phyloP scores from a whole-genome alignment of 2,113 vertebrate genomes.

The Eonycteris spelaea region DNA sequence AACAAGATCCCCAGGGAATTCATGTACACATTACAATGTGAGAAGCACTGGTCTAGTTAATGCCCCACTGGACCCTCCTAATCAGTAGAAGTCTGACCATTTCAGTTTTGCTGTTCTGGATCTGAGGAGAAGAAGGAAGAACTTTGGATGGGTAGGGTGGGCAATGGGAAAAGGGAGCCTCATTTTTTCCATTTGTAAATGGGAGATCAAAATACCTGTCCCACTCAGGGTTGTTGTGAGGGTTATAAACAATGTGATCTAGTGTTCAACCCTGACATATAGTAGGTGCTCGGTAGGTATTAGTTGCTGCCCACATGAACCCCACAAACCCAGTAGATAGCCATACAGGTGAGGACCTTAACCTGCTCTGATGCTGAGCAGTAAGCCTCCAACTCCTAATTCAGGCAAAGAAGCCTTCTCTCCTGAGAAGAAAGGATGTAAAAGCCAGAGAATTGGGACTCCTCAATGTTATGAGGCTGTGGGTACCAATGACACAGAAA shows the following conservation, averaged over 20 bases:
- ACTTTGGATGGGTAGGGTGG: neutral
- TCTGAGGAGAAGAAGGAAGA: neutral
- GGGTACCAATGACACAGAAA: neutral
- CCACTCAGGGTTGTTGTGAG: neutral
- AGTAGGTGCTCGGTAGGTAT: neutral
- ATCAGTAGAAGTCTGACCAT: neutral
- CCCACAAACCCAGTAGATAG: neutral
- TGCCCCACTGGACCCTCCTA: neutral
- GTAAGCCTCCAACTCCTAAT: neutral
- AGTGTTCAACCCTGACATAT: neutral
- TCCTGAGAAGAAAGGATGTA: neutral
- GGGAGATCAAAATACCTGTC: neutral
- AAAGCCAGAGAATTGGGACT: neutral
- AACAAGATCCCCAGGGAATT: neutral
- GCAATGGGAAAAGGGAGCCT: neutral
- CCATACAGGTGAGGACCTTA: neutral
- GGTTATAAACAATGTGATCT: neutral
- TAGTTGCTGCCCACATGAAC: neutral
- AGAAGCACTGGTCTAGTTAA: neutral
- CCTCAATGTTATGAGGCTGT: neutral
- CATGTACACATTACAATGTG: neutral
- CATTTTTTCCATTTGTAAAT: neutral
- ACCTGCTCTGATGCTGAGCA: neutral
- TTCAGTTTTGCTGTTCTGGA: neutral
- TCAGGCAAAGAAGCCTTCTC: neutral